Evolutionary conservation across 2,113 vertebrate species (phyloP), one percentile per base, ranked within the genome.

Genomic region (Leucosticte australis): DNA sequence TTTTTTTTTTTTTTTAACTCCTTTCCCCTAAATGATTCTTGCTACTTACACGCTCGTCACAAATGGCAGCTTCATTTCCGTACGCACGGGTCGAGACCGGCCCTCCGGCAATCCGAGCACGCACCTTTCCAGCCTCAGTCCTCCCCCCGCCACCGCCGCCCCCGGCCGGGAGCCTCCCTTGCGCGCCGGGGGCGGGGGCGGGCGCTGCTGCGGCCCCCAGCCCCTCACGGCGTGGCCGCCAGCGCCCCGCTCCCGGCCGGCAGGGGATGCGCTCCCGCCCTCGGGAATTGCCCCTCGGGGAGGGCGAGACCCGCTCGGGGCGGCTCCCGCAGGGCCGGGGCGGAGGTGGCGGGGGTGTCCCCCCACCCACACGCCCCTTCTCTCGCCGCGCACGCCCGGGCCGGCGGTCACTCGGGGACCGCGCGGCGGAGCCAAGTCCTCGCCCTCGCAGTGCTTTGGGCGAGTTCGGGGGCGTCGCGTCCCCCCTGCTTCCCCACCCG

Each of bases 21-120:
- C 24, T 83, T 53, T 77, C 26, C 42, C 90, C 46, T 96, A 68
- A 92, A 95, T 57, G 92, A 96, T 97, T 95, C 91, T 96, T 91
- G 89, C 76, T 94, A 95, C 95, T 97, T 96, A 89, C 94, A 92
- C 37, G 41, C 93, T 93, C 83, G 59, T 94, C 96, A 96, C 97
- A 97, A 97, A 97, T 76, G 96, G 97, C 97, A 98, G 92, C 95
- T 94, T 95, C 95, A 62, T 92, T 96, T 95, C 91, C 68, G 52
- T 90, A 96, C 90, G 95, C 91, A 56, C 83, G 93, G 97, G 90
- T 95, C 81, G 62, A 53, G 35, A 97, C 92, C 89, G 87, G 96
- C 95, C 89, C 44, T 93, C 62, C 68, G 49, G 88, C 77, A 95
- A 93, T 95, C 93, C 95, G 77, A 95, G 92, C 83, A 86, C 94